Conservation (phyloP, 2,888 invertebrate species). For the Amiota minor region DNA sequence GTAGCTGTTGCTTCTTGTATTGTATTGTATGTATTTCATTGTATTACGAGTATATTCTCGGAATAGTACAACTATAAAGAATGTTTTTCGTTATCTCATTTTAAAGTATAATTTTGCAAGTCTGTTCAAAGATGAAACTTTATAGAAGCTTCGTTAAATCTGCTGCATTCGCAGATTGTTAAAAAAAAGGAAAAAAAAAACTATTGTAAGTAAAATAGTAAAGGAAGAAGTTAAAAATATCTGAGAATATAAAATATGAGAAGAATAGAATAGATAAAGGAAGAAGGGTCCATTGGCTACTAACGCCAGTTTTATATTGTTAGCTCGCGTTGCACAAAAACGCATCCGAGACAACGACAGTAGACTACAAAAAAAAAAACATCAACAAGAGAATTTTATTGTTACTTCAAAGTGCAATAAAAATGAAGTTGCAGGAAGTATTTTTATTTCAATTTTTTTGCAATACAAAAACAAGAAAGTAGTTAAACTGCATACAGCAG, state of each 20-base stretch:
- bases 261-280: constrained; percentile 55
- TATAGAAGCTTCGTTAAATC: constrained; percentile 65
- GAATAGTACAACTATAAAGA: neutral
- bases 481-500: no score
- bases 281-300: constrained; percentile 56
- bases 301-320: constrained; percentile 55
- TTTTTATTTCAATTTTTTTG: no score
- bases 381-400: constrained; percentile 52
- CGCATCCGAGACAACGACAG: no score
- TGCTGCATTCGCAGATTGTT: constrained; percentile 53
- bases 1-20: constrained; percentile 13
- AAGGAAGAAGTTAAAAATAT: no score
- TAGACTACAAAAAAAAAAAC: no score
- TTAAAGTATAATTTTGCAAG: constrained; percentile 56
- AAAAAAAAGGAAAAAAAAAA: constrained; percentile 49
- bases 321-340: no score
- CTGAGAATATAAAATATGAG: constrained; percentile 25
- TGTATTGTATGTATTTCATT: constrained; percentile 3
- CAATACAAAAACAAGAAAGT: no score
- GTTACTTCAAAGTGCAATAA: constrained; percentile 66
- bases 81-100: constrained; percentile 18
- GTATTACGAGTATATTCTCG: neutral
- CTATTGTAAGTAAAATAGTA: no score
- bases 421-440: constrained; percentile 62
- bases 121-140: constrained; percentile 57